Conservation (phyloP, 2,113 vertebrate genomes). For the Phylloscopus whistleri region DNA sequence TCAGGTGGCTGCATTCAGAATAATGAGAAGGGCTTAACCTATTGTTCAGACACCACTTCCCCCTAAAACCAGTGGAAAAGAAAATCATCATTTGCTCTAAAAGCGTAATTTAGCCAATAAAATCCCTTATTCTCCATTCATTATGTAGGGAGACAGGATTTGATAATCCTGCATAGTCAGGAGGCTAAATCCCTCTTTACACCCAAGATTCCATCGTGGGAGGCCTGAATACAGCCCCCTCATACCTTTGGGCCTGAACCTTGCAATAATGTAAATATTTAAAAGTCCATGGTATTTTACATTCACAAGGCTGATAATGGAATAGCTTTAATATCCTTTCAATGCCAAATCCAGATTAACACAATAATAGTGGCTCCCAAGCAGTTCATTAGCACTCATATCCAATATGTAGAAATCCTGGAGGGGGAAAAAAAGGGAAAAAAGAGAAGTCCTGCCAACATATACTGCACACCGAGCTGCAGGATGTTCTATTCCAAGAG, state of each 20-base stretch:
- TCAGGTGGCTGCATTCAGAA: background rate
- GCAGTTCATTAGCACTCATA: slow-evolving; percentile 27
- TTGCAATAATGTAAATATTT: slow-evolving; percentile 48
- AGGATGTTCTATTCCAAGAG: background rate
- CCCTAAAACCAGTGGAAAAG: background rate
- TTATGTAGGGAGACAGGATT: background rate
- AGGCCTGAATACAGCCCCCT: slow-evolving; percentile 4
- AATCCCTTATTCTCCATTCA: background rate
- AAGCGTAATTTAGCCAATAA: background rate
- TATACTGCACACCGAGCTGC: background rate
- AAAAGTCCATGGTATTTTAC: background rate
- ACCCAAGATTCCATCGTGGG: background rate
- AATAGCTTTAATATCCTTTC: slow-evolving; percentile 30
- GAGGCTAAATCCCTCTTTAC: slow-evolving; percentile 13
- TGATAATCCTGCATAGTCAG: slow-evolving; percentile 7
- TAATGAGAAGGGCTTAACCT: background rate
- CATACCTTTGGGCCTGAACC: background rate
- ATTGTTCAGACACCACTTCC: background rate
- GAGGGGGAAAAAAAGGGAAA: background rate
- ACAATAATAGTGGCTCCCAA: slow-evolving; percentile 5
- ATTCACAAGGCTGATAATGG: slow-evolving; percentile 38
- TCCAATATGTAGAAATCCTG: background rate
- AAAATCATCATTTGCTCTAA: background rate
- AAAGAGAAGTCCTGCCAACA: slow-evolving; percentile 1
- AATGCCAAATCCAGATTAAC: slow-evolving; percentile 55